Percentiles rank a stretch among this genome's conserved stretches.
phyloP scores from a whole-genome alignment of 2,888 invertebrate species.

The Agrochola lota region DNA sequence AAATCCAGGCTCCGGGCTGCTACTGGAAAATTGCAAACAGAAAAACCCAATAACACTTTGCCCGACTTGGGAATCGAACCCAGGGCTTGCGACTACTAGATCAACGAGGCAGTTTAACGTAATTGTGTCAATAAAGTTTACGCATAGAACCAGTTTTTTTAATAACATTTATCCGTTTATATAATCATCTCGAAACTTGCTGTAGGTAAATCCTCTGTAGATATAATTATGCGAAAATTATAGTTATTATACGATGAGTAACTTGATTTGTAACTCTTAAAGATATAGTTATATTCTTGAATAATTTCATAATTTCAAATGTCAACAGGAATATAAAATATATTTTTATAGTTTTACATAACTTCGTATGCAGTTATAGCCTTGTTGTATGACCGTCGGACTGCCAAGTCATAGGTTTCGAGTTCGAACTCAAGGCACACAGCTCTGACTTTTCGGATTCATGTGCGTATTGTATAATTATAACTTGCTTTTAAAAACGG shows the following conservation, averaged over 20 bases:
- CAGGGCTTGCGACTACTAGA: too few relatives aligned
- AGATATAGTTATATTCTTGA: slow-evolving; percentile 13
- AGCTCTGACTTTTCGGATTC: too few relatives aligned
- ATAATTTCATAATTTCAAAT: slow-evolving; percentile 47
- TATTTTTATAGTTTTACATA: slow-evolving; percentile 6
- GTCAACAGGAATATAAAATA: slow-evolving; percentile 44
- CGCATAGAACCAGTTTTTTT: not conserved
- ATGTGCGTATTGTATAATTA: too few relatives aligned
- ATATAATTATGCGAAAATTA: slow-evolving; percentile 52
- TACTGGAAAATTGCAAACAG: too few relatives aligned
- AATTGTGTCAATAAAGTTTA: not conserved
- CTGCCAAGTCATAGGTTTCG: too few relatives aligned
- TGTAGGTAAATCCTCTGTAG: slow-evolving; percentile 4
- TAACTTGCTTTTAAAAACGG: too few relatives aligned
- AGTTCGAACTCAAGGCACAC: too few relatives aligned
- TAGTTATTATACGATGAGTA: slow-evolving; percentile 33
- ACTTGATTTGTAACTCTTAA: slow-evolving; percentile 11
- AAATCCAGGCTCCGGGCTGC: too few relatives aligned
- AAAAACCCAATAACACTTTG: too few relatives aligned
- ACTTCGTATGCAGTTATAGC: not conserved
- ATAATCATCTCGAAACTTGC: not conserved
- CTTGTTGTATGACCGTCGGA: too few relatives aligned
- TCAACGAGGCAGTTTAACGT: not conserved
- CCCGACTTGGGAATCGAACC: too few relatives aligned
- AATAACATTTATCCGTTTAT: not conserved